phyloP scores from a whole-genome alignment of 2,888 invertebrate species.

The Trichopria drosophilae region DNA sequence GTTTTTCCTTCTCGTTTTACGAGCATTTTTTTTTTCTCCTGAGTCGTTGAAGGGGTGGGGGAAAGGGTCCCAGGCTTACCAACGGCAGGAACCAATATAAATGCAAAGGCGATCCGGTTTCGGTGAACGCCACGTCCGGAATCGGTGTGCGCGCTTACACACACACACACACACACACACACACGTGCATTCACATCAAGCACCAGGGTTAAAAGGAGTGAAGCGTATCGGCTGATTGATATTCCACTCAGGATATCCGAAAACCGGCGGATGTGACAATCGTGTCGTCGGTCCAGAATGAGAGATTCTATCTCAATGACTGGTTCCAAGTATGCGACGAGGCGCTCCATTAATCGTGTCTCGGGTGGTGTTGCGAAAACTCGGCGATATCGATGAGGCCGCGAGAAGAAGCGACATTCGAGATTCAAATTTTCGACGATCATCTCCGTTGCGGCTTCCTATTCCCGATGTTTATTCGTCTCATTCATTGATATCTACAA shows the following conservation, averaged over 20 bases:
- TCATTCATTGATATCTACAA: too few species aligned
- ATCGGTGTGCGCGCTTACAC: too few species aligned
- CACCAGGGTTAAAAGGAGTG: conserved; percentile 31
- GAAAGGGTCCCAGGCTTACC: too few species aligned
- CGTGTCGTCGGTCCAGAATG: conserved; percentile 42
- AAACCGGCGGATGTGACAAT: conserved; percentile 44
- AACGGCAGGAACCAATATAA: conserved; percentile 36
- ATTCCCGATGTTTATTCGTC: too few species aligned
- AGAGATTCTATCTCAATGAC: conserved; percentile 34
- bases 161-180: too few species aligned
- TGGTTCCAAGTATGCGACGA: conserved; percentile 8
- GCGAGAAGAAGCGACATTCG: too few species aligned
- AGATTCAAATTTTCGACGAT: too few species aligned
- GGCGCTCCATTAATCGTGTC: conserved; percentile 16
- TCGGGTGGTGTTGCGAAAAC: not conserved
- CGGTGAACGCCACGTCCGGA: conserved; percentile 28
- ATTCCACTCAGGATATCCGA: conserved; percentile 50
- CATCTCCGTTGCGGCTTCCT: too few species aligned
- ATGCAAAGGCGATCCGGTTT: conserved; percentile 36
- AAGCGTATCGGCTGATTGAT: conserved; percentile 46
- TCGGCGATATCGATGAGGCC: too few species aligned
- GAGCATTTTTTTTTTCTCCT: not conserved
- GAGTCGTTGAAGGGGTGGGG: conserved; percentile 1
- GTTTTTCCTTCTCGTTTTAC: not conserved
- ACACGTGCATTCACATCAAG: too few species aligned